Evolutionary conservation across 2,113 vertebrate species (phyloP).

Genomic region (Mionectes macconnelli): DNA sequence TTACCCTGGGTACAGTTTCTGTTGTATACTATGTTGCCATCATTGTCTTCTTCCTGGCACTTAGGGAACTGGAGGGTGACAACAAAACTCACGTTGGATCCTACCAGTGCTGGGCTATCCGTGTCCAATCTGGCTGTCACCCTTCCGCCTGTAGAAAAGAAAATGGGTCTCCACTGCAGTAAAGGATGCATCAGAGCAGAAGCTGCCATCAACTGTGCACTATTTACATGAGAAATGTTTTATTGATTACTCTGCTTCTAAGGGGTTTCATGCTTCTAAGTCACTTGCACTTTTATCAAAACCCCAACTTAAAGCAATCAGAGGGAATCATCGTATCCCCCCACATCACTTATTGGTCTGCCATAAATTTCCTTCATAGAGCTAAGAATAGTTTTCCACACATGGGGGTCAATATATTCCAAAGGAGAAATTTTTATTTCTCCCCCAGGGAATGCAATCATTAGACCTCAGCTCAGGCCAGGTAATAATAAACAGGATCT

Average conservation of each 20-base stretch:
- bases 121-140: slow-evolving; percentile 80
- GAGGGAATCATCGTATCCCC: background rate
- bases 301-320: background rate
- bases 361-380: background rate
- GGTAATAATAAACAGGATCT: background rate
- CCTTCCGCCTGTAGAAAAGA: slow-evolving; percentile 71
- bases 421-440: background rate
- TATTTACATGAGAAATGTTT: background rate
- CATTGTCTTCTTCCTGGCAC: slow-evolving; percentile 84
- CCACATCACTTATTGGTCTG: background rate
- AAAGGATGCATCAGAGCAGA: background rate
- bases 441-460: background rate
- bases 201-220: background rate
- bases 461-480: background rate
- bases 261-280: background rate
- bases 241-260: background rate
- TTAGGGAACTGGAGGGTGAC: slow-evolving; percentile 85
- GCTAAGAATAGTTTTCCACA: background rate
- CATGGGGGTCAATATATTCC: background rate
- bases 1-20: slow-evolving; percentile 83
- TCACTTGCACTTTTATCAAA: background rate
- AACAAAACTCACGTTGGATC: slow-evolving; percentile 83
- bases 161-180: background rate
- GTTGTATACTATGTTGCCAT: slow-evolving; percentile 82
- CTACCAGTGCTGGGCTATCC: slow-evolving; percentile 89